Percentiles rank a stretch among this genome's conserved stretches.
Evolutionary conservation across 2,888 invertebrate species (phyloP).

Genomic region (Pheosia gnoma): DNA sequence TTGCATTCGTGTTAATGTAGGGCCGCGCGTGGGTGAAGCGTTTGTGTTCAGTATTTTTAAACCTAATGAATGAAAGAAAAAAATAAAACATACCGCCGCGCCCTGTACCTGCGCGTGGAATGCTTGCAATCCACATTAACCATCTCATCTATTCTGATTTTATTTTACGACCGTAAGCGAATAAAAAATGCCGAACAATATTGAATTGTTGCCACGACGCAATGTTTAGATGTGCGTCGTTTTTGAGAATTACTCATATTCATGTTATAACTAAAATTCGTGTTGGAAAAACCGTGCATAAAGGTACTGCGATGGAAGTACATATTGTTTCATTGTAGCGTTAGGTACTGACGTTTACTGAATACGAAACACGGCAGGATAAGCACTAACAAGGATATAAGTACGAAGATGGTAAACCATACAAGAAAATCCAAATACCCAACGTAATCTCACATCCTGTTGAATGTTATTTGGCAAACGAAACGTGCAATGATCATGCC

Average conservation of each 20-base stretch:
- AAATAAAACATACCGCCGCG: background rate
- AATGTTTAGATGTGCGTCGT: background rate
- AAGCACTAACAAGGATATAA: slow-evolving; percentile 3
- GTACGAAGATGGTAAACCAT: background rate
- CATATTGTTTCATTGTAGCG: background rate
- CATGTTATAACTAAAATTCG: background rate
- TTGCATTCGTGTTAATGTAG: slow-evolving; percentile 3
- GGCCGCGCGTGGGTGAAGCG: background rate
- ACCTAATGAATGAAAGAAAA: slow-evolving; percentile 2
- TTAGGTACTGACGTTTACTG: background rate
- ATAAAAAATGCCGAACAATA: slow-evolving; percentile 3
- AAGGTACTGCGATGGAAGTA: background rate
- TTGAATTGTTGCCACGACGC: slow-evolving; percentile 3
- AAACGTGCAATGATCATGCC: background rate
- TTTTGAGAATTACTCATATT: slow-evolving; percentile 2
- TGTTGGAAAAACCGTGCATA: background rate
- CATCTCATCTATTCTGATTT: slow-evolving; percentile 6
- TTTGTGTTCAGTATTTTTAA: slow-evolving; percentile 1
- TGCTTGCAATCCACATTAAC: slow-evolving; percentile 4
- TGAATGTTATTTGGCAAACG: background rate
- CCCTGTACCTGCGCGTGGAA: slow-evolving; percentile 2
- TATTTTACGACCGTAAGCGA: slow-evolving; percentile 1
- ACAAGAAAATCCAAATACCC: background rate
- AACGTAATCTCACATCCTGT: background rate
- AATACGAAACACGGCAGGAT: background rate